These are phyloP conservation scores for Tachysurus vachellii DNA, from an alignment of 2,113 vertebrate species.

Conservation along the genomic window DNA sequence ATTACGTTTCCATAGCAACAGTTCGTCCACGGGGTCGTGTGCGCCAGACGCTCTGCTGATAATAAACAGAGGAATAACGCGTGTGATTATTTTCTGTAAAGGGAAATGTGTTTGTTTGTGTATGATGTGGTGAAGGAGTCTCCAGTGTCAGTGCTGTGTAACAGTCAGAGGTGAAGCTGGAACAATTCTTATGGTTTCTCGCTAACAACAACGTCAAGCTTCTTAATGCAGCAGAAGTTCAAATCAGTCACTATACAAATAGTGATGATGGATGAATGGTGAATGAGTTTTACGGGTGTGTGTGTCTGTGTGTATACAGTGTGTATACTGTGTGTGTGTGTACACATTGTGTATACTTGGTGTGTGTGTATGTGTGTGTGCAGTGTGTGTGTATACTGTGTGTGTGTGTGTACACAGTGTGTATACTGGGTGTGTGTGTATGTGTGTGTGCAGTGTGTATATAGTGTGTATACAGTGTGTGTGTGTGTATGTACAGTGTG, in stretches of 20 bases:
- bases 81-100: not conserved
- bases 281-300: slow-evolving; percentile 3
- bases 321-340: too few species aligned
- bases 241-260: not conserved
- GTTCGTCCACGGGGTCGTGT: too few species aligned
- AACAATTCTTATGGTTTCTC: too few species aligned
- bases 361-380: not conserved
- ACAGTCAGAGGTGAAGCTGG: not conserved
- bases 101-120: too few species aligned
- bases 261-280: not conserved
- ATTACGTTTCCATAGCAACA: too few species aligned
- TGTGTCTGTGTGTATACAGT: not conserved
- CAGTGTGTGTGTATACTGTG: too few species aligned
- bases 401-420: too few species aligned
- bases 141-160: not conserved
- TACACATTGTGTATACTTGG: too few species aligned
- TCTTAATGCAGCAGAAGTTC: not conserved
- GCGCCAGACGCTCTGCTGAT: too few species aligned
- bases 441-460: too few species aligned
- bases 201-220: too few species aligned
- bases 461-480: not conserved
- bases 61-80: not conserved
- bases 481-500: not conserved
- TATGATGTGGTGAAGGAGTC: not conserved
- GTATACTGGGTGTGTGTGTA: too few species aligned